Conservation (phyloP, 2,797 vertebrate genomes). For the Notoglanidium macrostoma region DNA sequence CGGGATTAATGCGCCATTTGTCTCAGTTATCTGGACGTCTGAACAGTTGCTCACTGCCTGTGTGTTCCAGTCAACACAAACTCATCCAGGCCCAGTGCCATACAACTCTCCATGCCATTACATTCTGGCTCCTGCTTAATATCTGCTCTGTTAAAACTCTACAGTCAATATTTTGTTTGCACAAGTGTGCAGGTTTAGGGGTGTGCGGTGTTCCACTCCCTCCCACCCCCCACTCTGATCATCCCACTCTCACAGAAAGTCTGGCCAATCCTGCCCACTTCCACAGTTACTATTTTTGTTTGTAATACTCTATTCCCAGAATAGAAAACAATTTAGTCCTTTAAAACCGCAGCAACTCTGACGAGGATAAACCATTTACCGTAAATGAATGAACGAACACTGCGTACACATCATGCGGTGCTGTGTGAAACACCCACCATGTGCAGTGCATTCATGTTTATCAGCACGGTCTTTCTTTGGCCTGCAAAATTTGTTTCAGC, state of each 20-base stretch:
- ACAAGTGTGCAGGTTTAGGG: slow-evolving; percentile 41
- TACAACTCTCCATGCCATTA: neutral
- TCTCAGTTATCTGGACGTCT: slow-evolving; percentile 49
- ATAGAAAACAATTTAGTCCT: neutral
- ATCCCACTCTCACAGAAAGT: neutral
- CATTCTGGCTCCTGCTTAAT: slow-evolving; percentile 7
- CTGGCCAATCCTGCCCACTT: neutral
- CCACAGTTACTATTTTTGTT: neutral
- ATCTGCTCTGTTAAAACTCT: neutral
- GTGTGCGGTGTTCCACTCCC: neutral
- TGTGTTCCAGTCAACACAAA: slow-evolving; percentile 11
- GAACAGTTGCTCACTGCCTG: slow-evolving; percentile 27
- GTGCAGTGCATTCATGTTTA: neutral
- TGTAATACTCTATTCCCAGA: neutral
- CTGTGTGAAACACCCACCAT: neutral
- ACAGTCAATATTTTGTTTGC: slow-evolving; percentile 49
- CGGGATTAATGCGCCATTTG: slow-evolving; percentile 45
- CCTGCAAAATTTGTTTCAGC: neutral
- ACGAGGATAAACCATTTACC: neutral
- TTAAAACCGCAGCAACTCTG: neutral
- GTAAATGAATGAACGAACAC: neutral
- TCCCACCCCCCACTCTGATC: neutral
- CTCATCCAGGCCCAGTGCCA: slow-evolving; percentile 26
- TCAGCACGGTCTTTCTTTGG: neutral
- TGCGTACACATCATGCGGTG: neutral